Evolutionary conservation across 2,888 invertebrate species (phyloP), one percentile per base, ranked within the genome.

Genomic region (Sinohyriopsis cumingii): DNA sequence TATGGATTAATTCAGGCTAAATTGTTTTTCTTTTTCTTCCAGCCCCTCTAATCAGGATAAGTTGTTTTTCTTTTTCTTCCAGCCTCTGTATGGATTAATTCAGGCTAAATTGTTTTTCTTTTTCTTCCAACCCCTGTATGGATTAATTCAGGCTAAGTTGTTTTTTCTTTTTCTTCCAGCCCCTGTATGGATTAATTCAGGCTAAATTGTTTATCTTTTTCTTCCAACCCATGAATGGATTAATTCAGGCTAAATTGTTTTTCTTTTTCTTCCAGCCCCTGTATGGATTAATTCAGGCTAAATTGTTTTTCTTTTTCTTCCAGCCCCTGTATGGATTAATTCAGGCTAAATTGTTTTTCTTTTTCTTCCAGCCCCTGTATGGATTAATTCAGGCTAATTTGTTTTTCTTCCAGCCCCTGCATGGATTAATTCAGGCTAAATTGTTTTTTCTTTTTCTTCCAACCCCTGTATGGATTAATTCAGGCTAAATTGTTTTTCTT

Each of bases 1-100:
- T 99, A 96, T 91, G 99, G 99, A 0, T 81, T 89, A 22, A 87
- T 90, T 72, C 96, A 97, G 88, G 77, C 97, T 9, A 99, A 99
- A 91, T 93, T 99, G 92, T 95, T 97, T 77, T 22, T 64, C 12
- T 63, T 5, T 64, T 64, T 15, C 22, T 25, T 33, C 28, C 19
- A 25, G 45, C 18, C 20, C n/a, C 28, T 24, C 5, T 2, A 15
- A 3, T 54, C 22, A 63, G 15, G 24, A 12, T 62, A 33, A 33
- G 56, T 28, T 28, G 5, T 28, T 54, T 54, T 22, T 28, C 28
- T 28, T 54, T 54, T 22, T 28, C 28, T 28, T 28, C 6, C 28
- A 28, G 5, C 28, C 28, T 5, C 28, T 28, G 28, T 28, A 28
- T 28, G 28, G 28, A 28, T 28, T 28, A 28, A 28, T 4, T 28